Conservation (phyloP, 2,797 vertebrate genomes). For the Aulostomus chinensis region DNA sequence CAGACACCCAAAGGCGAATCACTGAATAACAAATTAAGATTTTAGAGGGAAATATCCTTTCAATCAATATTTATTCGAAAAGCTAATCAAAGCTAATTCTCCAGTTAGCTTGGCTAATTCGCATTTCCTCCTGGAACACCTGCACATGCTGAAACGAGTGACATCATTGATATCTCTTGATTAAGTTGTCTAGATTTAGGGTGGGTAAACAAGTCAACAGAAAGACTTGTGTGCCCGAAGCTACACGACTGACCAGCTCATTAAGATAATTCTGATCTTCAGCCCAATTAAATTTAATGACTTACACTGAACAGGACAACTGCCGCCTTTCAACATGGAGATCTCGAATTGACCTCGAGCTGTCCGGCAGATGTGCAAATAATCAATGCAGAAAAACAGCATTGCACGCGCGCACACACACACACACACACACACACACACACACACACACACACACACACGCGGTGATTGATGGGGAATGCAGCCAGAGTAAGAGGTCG, state of each 20-base stretch:
- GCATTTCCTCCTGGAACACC: too few species aligned
- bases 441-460: too few species aligned
- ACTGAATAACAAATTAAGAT: too few species aligned
- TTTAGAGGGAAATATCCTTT: too few species aligned
- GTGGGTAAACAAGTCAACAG: constrained; percentile 17
- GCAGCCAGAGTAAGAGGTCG: neutral
- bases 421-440: too few species aligned
- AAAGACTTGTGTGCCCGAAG: neutral
- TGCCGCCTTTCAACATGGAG: neutral
- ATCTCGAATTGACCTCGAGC: constrained; percentile 23
- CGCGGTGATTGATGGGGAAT: neutral
- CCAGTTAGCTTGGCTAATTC: too few species aligned
- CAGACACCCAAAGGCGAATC: too few species aligned
- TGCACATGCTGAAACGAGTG: neutral
- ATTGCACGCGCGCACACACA: too few species aligned
- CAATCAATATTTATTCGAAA: too few species aligned
- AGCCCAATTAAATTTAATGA: constrained; percentile 24
- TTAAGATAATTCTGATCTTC: constrained; percentile 31
- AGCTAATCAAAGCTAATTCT: too few species aligned
- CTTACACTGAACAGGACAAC: constrained; percentile 6
- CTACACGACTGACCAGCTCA: constrained; percentile 20
- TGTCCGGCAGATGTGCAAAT: constrained; percentile 1
- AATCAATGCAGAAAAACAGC: constrained; percentile 7
- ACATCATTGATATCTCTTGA: too few species aligned
- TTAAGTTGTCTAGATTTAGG: constrained; percentile 4